phyloP scores from a whole-genome alignment of 2,888 invertebrate species.

The Heliconius ethilla region DNA sequence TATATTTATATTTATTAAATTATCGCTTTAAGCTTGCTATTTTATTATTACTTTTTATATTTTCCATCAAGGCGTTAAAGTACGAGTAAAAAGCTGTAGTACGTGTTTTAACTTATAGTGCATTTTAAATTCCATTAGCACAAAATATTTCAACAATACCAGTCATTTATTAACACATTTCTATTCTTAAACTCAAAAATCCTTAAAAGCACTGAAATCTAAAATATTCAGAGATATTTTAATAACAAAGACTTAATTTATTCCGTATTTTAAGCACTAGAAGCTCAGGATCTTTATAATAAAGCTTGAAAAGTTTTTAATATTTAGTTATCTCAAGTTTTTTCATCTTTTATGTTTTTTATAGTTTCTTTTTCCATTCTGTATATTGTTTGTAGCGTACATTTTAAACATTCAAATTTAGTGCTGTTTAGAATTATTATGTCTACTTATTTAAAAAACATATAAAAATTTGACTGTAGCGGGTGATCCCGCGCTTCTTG shows the following conservation, averaged over 20 bases:
- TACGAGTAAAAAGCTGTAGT: background rate
- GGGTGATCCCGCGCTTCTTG: no score
- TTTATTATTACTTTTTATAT: no score
- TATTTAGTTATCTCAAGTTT: conserved; percentile 11
- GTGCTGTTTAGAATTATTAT: no score
- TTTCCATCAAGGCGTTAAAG: no score
- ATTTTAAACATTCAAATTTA: background rate
- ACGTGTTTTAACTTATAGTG: background rate
- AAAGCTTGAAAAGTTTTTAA: conserved; percentile 9
- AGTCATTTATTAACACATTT: background rate
- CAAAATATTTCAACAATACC: conserved; percentile 5
- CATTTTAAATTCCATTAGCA: background rate
- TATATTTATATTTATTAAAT: no score
- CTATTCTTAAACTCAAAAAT: conserved; percentile 1
- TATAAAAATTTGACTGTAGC: no score
- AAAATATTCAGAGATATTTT: conserved; percentile 19
- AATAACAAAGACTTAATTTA: conserved; percentile 19
- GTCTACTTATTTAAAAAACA: no score
- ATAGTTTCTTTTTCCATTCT: background rate
- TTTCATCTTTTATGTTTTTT: background rate
- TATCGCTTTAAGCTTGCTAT: no score
- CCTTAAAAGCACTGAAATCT: conserved; percentile 4
- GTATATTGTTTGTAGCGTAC: background rate
- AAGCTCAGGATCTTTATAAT: conserved; percentile 14
- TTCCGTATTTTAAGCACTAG: conserved; percentile 19